phyloP scores from a whole-genome alignment of 2,888 invertebrate species.

The Parnassius smintheus region DNA sequence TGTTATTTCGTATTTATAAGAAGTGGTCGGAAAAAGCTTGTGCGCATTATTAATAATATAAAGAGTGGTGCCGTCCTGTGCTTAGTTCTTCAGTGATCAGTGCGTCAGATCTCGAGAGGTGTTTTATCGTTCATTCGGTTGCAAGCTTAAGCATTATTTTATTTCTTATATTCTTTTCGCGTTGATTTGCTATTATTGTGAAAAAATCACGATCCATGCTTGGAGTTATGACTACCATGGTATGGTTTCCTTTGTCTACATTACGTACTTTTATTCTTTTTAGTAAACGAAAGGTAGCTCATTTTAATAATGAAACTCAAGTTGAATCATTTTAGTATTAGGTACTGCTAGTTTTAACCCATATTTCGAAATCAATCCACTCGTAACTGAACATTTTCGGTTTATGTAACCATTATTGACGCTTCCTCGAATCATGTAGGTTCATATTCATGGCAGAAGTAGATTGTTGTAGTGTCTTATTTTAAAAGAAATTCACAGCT shows the following conservation, averaged over 20 bases:
- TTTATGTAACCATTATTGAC: conserved; percentile 19
- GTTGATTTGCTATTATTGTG: conserved; percentile 66
- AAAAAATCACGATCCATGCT: conserved; percentile 77
- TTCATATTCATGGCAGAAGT: conserved; percentile 17
- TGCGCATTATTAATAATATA: conserved; percentile 42
- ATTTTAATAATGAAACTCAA: conserved; percentile 36
- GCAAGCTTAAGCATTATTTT: conserved; percentile 62
- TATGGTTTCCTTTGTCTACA: conserved; percentile 80
- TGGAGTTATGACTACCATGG: conserved; percentile 81
- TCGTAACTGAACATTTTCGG: neutral
- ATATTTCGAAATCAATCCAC: neutral
- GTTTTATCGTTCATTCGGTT: conserved; percentile 67
- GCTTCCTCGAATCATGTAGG: conserved; percentile 21
- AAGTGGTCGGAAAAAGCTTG: conserved; percentile 47
- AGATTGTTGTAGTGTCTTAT: conserved; percentile 23
- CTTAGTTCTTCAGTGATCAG: conserved; percentile 75
- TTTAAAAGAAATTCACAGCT: neutral
- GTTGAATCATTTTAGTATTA: conserved; percentile 32
- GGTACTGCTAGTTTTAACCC: conserved; percentile 20
- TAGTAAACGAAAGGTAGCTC: conserved; percentile 63
- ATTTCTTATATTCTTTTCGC: conserved; percentile 52
- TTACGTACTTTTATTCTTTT: conserved; percentile 60
- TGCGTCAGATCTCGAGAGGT: conserved; percentile 65
- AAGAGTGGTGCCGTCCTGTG: conserved; percentile 70
- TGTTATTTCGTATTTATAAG: conserved; percentile 43